A percentile compares a stretch with the other conserved stretches of the same genome.
These are phyloP conservation scores for Anoncus sp. DNA, from an alignment of 2,888 invertebrate species.

Conservation along the genomic window DNA sequence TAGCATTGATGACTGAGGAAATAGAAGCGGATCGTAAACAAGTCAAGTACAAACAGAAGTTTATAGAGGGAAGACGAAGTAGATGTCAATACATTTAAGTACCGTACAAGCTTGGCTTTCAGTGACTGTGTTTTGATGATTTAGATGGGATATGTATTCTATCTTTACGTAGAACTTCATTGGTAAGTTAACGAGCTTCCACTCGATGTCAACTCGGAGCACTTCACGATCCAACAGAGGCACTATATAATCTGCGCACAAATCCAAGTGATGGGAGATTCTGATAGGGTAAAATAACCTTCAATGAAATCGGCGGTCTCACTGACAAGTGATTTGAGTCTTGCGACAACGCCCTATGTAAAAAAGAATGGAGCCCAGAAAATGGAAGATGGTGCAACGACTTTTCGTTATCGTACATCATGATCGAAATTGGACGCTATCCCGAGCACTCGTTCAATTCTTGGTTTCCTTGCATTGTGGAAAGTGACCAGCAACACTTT, in stretches of 20 bases:
- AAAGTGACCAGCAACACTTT: constrained; percentile 53
- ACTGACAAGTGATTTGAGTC: too few species aligned
- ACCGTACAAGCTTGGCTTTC: background rate
- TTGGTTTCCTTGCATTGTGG: constrained; percentile 11
- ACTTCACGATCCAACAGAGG: too few species aligned
- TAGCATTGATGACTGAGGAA: constrained; percentile 20
- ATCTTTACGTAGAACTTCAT: background rate
- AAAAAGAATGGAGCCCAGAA: too few species aligned
- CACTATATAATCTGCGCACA: too few species aligned
- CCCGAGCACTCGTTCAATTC: background rate
- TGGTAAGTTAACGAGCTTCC: background rate
- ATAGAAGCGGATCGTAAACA: constrained; percentile 6
- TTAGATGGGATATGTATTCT: background rate
- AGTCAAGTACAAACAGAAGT: background rate
- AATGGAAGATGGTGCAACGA: background rate
- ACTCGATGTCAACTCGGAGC: background rate
- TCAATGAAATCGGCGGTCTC: too few species aligned
- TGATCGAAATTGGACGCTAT: constrained; percentile 28
- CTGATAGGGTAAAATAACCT: too few species aligned
- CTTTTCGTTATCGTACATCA: background rate
- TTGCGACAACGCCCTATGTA: too few species aligned
- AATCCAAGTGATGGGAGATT: too few species aligned
- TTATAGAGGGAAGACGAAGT: background rate
- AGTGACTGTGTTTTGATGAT: background rate
- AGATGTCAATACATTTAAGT: background rate